Percentiles rank a stretch among this genome's conserved stretches.
phyloP scores from a whole-genome alignment of 2,797 vertebrate species.

The Tenualosa thibaudeaui region DNA sequence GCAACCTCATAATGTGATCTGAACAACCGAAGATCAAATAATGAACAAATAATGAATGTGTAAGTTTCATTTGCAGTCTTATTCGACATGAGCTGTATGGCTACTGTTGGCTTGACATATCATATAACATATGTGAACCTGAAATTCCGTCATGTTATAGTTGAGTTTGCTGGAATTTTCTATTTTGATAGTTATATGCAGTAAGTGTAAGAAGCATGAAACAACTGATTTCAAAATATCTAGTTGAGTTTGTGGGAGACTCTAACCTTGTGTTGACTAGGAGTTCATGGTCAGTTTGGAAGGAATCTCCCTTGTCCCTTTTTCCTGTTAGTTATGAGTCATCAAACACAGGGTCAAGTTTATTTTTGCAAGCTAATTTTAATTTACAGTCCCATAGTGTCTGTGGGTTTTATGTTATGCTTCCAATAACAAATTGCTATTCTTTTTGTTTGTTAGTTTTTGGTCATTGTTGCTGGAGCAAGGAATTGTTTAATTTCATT shows the following conservation, averaged over 20 bases:
- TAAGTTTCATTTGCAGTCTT: neutral
- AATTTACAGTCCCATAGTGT: neutral
- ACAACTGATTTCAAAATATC: conserved; percentile 21
- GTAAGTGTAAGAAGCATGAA: neutral
- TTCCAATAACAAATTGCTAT: neutral
- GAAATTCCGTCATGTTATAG: neutral
- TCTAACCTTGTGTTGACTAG: neutral
- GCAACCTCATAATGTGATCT: neutral
- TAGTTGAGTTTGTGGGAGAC: conserved; percentile 36
- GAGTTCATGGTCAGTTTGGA: neutral
- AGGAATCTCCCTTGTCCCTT: neutral
- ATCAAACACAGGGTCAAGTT: neutral
- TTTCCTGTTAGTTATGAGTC: neutral
- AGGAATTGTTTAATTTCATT: too few species aligned
- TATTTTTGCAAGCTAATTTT: neutral
- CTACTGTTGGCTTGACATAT: neutral
- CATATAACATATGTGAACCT: neutral
- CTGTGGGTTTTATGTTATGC: neutral
- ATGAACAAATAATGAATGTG: neutral
- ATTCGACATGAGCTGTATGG: neutral
- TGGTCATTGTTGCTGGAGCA: neutral
- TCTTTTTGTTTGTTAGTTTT: neutral
- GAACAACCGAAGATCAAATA: neutral
- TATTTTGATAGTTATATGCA: neutral
- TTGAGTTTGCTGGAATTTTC: neutral